These are phyloP conservation scores for Callipepla californica DNA, from an alignment of 2,113 vertebrate species.

Conservation along the genomic window DNA sequence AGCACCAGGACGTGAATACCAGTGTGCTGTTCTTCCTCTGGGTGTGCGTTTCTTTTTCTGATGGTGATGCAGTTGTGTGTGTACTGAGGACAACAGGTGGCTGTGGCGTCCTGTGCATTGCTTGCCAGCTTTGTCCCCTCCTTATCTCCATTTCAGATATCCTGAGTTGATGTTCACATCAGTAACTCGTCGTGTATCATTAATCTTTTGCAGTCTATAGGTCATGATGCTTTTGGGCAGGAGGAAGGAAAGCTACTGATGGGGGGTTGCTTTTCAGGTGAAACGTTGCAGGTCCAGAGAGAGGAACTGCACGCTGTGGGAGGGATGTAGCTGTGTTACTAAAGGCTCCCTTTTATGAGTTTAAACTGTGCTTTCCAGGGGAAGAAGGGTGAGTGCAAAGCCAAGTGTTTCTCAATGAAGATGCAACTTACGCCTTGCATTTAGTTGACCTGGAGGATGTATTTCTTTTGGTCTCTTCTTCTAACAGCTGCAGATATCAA, in stretches of 20 bases:
- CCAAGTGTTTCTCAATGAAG: neutral
- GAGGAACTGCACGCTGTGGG: neutral
- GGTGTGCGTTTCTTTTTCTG: neutral
- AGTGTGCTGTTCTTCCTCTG: neutral
- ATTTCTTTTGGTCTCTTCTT: neutral
- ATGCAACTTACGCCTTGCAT: neutral
- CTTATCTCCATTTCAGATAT: neutral
- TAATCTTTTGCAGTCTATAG: neutral
- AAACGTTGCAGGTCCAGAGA: neutral
- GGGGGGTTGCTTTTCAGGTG: neutral
- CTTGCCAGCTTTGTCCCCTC: neutral
- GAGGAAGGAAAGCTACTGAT: neutral
- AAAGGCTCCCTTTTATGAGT: slow-evolving; percentile 15
- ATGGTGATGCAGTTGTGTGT: neutral
- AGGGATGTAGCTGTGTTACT: slow-evolving; percentile 9
- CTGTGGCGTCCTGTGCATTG: neutral
- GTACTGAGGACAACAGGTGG: neutral
- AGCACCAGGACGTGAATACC: neutral
- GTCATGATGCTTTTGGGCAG: neutral
- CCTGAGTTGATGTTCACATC: neutral
- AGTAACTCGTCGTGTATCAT: neutral
- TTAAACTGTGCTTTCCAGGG: slow-evolving; percentile 27
- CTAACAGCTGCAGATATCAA: neutral
- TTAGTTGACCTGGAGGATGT: neutral
- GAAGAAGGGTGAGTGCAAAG: neutral